Percentiles rank a stretch among this genome's conserved stretches.
phyloP scores from a whole-genome alignment of 2,113 vertebrate genomes.

The Pomatorhinus ruficollis region DNA sequence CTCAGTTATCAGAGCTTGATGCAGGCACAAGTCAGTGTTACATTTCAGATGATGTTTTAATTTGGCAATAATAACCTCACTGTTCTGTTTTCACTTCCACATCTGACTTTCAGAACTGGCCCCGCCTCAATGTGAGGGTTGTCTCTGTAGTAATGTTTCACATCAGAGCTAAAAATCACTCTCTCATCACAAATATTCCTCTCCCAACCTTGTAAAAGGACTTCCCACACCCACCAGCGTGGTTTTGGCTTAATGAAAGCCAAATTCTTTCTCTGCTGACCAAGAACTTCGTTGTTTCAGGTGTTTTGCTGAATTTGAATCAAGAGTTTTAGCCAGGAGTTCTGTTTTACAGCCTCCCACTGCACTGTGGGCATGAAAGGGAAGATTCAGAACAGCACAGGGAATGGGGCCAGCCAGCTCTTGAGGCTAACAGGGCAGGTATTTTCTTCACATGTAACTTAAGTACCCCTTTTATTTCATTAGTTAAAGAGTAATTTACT shows the following conservation, averaged over 20 bases:
- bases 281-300: not conserved
- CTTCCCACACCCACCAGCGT: not conserved
- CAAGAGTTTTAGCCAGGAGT: not conserved
- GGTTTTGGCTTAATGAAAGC: not conserved
- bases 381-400: not conserved
- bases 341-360: not conserved
- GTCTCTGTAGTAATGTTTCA: not conserved
- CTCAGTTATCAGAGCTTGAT: not conserved
- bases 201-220: not conserved
- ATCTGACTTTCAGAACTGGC: not conserved
- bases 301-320: not conserved
- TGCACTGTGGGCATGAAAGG: not conserved
- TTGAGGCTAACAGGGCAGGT: not conserved
- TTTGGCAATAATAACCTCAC: not conserved
- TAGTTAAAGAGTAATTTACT: not conserved
- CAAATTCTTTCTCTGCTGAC: not conserved
- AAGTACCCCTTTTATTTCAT: not conserved
- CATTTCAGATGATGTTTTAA: not conserved
- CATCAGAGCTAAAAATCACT: not conserved
- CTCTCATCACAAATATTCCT: not conserved
- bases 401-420: not conserved
- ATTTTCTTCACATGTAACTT: not conserved
- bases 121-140: rapidly evolving
- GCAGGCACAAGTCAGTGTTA: not conserved
- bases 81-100: slow-evolving; percentile 5